phyloP scores from a whole-genome alignment of 92 coral and sea anemone genomes.

The Epizoanthus ramosus region DNA sequence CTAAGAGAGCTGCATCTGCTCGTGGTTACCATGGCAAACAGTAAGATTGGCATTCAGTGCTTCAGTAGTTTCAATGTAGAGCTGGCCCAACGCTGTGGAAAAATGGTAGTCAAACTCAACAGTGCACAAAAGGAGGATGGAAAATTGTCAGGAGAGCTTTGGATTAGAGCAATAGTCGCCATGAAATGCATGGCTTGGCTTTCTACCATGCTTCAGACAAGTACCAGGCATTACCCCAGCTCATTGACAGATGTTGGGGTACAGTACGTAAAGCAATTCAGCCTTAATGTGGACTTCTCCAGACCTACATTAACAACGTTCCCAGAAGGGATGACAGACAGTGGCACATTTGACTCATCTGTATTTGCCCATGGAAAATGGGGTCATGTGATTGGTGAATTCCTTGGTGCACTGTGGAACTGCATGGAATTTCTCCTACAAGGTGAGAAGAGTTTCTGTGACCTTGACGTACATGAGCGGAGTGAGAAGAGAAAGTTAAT shows the following conservation, averaged over 20 bases:
- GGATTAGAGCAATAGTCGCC: conserved; percentile 33
- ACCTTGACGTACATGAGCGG: background rate
- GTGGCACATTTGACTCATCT: conserved; percentile 19
- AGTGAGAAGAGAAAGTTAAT: conserved; percentile 27
- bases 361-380: conserved; percentile 54
- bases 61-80: conserved; percentile 37
- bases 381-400: conserved; percentile 75
- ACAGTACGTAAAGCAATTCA: conserved; percentile 18
- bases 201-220: background rate
- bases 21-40: conserved; percentile 32
- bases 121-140: conserved; percentile 5
- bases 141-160: conserved; percentile 16
- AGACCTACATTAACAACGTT: conserved; percentile 6
- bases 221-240: background rate
- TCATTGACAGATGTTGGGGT: background rate
- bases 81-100: conserved; percentile 49
- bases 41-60: conserved; percentile 31
- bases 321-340: conserved; percentile 8
- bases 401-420: conserved; percentile 76
- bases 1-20: conserved; percentile 24
- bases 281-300: background rate
- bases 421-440: conserved; percentile 63
- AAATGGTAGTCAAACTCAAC: conserved; percentile 25
- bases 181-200: conserved; percentile 33
- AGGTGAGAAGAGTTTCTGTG: conserved; percentile 10